Evolutionary conservation across 1,140 invertebrate species (phyloP).

Genomic region (Hesperophylax magnus): DNA sequence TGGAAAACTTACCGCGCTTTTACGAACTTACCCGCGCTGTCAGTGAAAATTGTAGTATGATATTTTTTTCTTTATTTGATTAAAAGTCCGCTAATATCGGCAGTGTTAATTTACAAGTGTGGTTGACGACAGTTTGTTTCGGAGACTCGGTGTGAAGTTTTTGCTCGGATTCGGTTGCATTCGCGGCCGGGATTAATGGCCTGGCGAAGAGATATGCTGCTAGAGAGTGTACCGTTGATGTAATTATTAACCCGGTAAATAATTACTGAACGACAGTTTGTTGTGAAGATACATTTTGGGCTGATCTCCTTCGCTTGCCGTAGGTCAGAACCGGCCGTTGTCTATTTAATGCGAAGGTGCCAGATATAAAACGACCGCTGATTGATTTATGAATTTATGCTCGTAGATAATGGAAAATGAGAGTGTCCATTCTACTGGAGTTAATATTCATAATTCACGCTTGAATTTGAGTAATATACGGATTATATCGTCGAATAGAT

Average conservation of each 20-base stretch:
- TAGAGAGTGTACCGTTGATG: constrained; percentile 40
- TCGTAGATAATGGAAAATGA: constrained; percentile 1
- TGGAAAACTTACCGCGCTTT: not conserved
- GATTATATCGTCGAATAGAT: too few species aligned
- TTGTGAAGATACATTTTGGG: constrained; percentile 4
- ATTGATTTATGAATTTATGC: constrained; percentile 13
- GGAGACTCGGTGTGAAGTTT: not conserved
- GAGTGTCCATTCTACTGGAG: constrained; percentile 12
- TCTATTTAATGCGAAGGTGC: constrained; percentile 8
- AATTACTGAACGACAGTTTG: constrained; percentile 39
- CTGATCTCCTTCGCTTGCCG: not conserved
- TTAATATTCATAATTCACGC: not conserved
- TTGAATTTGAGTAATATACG: not conserved
- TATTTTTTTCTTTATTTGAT: not conserved
- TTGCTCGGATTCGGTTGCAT: constrained; percentile 12
- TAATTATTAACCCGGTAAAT: constrained; percentile 35
- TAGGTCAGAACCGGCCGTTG: constrained; percentile 27
- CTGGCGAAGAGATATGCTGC: constrained; percentile 24
- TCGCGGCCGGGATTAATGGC: not conserved
- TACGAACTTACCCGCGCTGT: not conserved
- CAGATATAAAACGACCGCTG: constrained; percentile 7
- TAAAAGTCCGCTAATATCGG: constrained; percentile 22
- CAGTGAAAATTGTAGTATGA: not conserved
- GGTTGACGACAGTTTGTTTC: constrained; percentile 12
- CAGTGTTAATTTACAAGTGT: constrained; percentile 26